Base-by-base conservation (phyloP, 2,797 vertebrate species). In the Tauraco hartlaubi region DNA sequence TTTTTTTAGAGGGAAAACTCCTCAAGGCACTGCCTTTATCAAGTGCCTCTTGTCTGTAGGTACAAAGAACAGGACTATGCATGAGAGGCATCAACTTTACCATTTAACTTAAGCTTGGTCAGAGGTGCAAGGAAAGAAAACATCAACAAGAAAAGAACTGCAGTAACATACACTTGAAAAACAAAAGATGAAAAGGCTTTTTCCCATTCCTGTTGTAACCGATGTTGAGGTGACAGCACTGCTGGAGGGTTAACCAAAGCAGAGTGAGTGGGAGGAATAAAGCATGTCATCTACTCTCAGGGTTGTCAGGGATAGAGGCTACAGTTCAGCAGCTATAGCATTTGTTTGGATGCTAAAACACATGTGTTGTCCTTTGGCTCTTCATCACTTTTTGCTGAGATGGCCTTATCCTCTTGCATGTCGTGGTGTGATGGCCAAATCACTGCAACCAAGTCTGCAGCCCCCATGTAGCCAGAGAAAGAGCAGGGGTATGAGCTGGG, bases 21-120 rank as follows among this genome's bases (percentile, higher is more conserved):
- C 31, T 33, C 4, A 4, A 96, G 33, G 12, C 29, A 43, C 21
- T 74, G 26, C 9, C 17, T 56, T 85, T 67, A 29, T 28, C 39
- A 71, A 79, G 33, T 11, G 7, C 15, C 25, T 75, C 43, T 85
- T 78, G 22, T 61, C 39, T 61, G 11, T 33, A 25, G 20, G 33
- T 75, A 35, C 49, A 69, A 85, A 73, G 39, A 76, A 19, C 0
- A 0, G 21, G 41, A 39, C 0, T 3, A 37, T 8, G 39, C 2
- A 31, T 1, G 5, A 79, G 43, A 66, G 39, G 29, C 2, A 1
- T n/a, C 55, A 39, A 10, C 58, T 55, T 90, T 48, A 19, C 22
- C 31, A 6, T 63, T 78, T 84, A 51, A 72, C 12, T 75, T 52
- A 35, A 15, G 11, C 29, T 75, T 61, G 3, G 33, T 21, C 16